Percentiles rank a stretch among this genome's conserved stretches.
Evolutionary conservation across 2,888 invertebrate genomes (phyloP).

Genomic region (Diaprepes abbreviatus): DNA sequence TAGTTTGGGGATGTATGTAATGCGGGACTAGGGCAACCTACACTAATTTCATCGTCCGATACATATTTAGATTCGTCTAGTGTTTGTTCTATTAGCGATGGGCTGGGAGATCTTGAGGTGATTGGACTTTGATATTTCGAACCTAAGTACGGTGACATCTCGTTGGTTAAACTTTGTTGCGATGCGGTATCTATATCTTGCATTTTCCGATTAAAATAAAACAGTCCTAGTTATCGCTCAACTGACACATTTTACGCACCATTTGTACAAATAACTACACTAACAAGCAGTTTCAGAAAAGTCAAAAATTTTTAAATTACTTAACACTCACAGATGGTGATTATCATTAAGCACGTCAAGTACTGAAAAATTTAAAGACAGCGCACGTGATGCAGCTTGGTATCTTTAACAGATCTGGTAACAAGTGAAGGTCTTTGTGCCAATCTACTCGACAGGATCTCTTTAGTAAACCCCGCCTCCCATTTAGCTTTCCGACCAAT

Average conservation of each 20-base stretch:
- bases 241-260: constrained; percentile 46
- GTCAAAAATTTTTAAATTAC: constrained; percentile 35
- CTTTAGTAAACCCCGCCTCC: constrained; percentile 58
- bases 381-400: constrained; percentile 58
- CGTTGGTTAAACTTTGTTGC: constrained; percentile 57
- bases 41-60: constrained; percentile 83
- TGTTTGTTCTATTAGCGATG: constrained; percentile 66
- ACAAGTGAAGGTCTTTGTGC: constrained; percentile 63
- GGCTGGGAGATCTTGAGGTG: constrained; percentile 68
- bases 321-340: constrained; percentile 35
- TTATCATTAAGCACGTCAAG: constrained; percentile 45
- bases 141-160: constrained; percentile 65
- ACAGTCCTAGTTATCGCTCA: constrained; percentile 37
- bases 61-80: constrained; percentile 61
- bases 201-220: constrained; percentile 56
- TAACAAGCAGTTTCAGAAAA: background rate
- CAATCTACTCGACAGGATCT: constrained; percentile 59
- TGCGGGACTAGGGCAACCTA: constrained; percentile 78
- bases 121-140: constrained; percentile 66
- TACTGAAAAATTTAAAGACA: constrained; percentile 50
- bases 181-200: constrained; percentile 65
- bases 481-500: constrained; percentile 54
- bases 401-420: constrained; percentile 65
- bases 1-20: constrained; percentile 41
- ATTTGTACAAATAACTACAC: constrained; percentile 33